Conservation (phyloP, 1,140 invertebrate genomes). For the Proctacanthus coquilletti region DNA sequence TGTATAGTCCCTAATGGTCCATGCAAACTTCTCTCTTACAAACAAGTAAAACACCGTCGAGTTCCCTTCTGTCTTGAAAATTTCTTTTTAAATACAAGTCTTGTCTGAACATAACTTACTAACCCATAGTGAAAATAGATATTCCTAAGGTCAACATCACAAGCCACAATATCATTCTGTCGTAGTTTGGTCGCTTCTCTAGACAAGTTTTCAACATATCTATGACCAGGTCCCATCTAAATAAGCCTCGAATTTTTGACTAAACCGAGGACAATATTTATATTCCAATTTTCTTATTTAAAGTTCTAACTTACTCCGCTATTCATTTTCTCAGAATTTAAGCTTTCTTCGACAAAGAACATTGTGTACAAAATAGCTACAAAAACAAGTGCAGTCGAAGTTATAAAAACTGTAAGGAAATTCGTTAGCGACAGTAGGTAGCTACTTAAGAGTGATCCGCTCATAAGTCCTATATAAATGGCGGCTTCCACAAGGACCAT, state of each 20-base stretch:
- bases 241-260: conserved; percentile 31
- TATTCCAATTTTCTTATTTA: background rate
- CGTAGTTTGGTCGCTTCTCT: conserved; percentile 39
- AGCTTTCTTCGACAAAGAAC: conserved; percentile 21
- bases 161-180: conserved; percentile 41
- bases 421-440: conserved; percentile 18
- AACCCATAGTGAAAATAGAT: conserved; percentile 35
- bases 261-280: conserved; percentile 11
- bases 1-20: conserved; percentile 44
- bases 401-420: conserved; percentile 13
- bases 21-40: conserved; percentile 44
- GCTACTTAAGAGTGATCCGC: conserved; percentile 38
- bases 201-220: conserved; percentile 43
- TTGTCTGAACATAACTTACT: conserved; percentile 5
- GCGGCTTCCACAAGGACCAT: conserved; percentile 43
- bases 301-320: conserved; percentile 7
- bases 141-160: conserved; percentile 39
- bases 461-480: conserved; percentile 38
- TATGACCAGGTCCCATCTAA: conserved; percentile 38
- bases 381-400: conserved; percentile 18
- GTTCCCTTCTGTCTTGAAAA: conserved; percentile 29
- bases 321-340: conserved; percentile 15
- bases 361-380: conserved; percentile 17
- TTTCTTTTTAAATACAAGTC: background rate
- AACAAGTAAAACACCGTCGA: conserved; percentile 43